Conservation (phyloP, 1,140 invertebrate species). For the Pogonognathellus flavescens region DNA sequence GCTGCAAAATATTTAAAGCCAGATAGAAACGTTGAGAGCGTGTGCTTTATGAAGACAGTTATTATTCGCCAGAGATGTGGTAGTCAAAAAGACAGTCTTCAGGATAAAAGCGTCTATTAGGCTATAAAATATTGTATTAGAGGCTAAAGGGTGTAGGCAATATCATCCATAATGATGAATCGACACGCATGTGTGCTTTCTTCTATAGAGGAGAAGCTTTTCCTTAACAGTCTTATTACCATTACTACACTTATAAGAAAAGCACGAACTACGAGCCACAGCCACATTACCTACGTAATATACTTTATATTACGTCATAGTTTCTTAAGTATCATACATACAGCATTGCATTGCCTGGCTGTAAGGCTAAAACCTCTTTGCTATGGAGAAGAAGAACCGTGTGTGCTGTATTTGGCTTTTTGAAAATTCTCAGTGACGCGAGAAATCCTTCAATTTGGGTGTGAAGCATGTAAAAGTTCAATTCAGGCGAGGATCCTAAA, state of each 20-base stretch:
- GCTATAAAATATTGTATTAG: slow-evolving; percentile 45
- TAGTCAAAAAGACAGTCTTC: not conserved
- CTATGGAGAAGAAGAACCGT: no score
- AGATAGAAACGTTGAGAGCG: slow-evolving; percentile 1
- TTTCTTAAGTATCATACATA: no score
- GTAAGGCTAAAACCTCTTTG: no score
- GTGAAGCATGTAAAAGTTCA: slow-evolving; percentile 50
- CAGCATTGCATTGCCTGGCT: no score
- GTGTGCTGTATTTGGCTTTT: slow-evolving; percentile 1
- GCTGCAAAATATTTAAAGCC: slow-evolving; percentile 6
- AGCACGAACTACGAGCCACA: no score
- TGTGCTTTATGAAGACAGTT: slow-evolving; percentile 38
- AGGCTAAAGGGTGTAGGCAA: slow-evolving; percentile 56
- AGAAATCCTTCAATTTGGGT: slow-evolving; percentile 48
- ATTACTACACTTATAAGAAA: no score
- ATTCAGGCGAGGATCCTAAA: slow-evolving; percentile 5
- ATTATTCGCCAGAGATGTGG: slow-evolving; percentile 4
- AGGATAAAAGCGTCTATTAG: slow-evolving; percentile 28
- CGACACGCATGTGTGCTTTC: slow-evolving; percentile 33
- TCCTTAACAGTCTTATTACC: no score
- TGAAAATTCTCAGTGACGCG: slow-evolving; percentile 43
- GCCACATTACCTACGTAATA: not conserved
- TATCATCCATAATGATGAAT: slow-evolving; percentile 60
- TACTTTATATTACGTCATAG: not conserved
- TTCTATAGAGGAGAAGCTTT: not conserved